phyloP scores from a whole-genome alignment of 2,797 vertebrate genomes.

The Peromyscus aztecus region DNA sequence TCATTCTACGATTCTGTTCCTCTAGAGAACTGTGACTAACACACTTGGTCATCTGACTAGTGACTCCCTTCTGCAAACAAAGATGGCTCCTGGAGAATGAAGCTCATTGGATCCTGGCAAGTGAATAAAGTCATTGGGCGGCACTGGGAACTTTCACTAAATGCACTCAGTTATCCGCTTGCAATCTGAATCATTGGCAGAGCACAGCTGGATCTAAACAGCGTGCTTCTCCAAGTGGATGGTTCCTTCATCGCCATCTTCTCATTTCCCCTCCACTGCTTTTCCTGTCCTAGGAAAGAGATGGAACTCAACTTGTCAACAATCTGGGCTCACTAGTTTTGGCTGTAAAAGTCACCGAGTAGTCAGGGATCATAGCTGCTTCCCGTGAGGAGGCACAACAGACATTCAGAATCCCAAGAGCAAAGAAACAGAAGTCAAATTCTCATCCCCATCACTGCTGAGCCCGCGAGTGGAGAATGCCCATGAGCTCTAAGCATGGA shows the following conservation, averaged over 20 bases:
- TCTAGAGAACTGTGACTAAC: not conserved
- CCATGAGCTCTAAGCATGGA: not conserved
- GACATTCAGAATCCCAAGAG: not conserved
- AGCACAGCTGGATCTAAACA: not conserved
- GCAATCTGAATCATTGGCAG: not conserved
- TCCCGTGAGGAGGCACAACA: not conserved
- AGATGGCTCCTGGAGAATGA: not conserved
- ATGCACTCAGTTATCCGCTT: slow-evolving; percentile 15
- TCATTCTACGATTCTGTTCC: not conserved
- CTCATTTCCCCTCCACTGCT: not conserved
- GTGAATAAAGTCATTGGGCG: not conserved
- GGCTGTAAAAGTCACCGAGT: not conserved
- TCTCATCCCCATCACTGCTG: not conserved
- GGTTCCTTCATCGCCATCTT: not conserved
- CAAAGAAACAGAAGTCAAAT: slow-evolving; percentile 22
- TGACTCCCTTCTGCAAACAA: not conserved
- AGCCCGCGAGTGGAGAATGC: not conserved
- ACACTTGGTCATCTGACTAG: not conserved
- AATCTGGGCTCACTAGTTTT: not conserved
- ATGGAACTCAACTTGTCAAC: slow-evolving; percentile 34
- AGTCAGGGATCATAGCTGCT: not conserved
- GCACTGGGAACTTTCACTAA: not conserved
- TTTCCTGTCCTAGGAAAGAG: not conserved
- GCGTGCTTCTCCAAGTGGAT: not conserved
- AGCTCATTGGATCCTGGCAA: not conserved